Evolutionary conservation across 2,888 invertebrate genomes (phyloP).

Genomic region (Drosophila atripex): DNA sequence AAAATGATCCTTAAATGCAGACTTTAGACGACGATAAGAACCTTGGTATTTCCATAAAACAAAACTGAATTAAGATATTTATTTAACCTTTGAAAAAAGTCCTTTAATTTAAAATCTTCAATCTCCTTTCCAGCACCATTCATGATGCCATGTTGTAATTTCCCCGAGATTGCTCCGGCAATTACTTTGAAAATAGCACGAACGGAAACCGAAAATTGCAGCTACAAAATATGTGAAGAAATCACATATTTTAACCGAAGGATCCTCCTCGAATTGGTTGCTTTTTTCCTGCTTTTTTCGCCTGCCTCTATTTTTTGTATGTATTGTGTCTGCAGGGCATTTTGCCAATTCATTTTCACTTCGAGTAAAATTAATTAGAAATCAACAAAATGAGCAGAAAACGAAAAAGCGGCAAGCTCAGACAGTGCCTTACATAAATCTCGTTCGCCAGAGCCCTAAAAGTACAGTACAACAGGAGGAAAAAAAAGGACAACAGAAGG

Average conservation of each 20-base stretch:
- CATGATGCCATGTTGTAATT: background rate
- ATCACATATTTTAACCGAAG: slow-evolving; percentile 34
- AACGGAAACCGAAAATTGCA: slow-evolving; percentile 27
- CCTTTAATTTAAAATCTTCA: too few relatives aligned
- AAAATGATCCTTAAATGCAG: slow-evolving; percentile 25
- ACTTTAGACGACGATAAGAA: background rate
- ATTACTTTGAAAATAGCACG: slow-evolving; percentile 21
- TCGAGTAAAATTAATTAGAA: slow-evolving; percentile 72
- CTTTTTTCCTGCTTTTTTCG: slow-evolving; percentile 19
- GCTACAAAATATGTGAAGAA: slow-evolving; percentile 41
- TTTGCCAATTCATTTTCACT: slow-evolving; percentile 74
- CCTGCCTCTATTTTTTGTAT: background rate
- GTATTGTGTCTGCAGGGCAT: slow-evolving; percentile 53
- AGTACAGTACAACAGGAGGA: slow-evolving; percentile 17
- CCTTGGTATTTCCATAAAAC: slow-evolving; percentile 6
- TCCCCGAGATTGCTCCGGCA: slow-evolving; percentile 7
- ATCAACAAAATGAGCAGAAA: slow-evolving; percentile 69
- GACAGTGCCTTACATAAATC: slow-evolving; percentile 57
- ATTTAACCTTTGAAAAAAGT: background rate
- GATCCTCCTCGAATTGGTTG: slow-evolving; percentile 12
- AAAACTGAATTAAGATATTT: slow-evolving; percentile 7
- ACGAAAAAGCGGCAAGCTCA: slow-evolving; percentile 39
- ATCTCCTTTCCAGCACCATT: background rate
- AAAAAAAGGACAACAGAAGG: slow-evolving; percentile 14
- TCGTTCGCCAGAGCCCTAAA: slow-evolving; percentile 37